These are phyloP conservation scores for Eurypyga helias DNA, from an alignment of 2,113 vertebrate genomes.

Conservation along the genomic window DNA sequence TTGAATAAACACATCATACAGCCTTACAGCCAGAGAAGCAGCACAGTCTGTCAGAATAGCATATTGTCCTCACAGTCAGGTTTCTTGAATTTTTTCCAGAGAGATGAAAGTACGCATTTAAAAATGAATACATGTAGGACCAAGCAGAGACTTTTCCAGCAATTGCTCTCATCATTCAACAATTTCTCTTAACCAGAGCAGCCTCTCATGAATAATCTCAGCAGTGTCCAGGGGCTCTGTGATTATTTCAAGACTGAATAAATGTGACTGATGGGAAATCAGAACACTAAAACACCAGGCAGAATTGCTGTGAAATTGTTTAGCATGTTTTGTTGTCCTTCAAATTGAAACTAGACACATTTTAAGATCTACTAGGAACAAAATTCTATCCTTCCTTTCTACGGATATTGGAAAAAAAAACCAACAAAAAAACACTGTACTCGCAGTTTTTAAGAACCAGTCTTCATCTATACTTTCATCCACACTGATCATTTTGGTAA, in stretches of 20 bases:
- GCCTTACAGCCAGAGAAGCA: not conserved
- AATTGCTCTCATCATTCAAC: conserved; percentile 5
- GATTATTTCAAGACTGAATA: conserved; percentile 11
- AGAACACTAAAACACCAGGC: not conserved
- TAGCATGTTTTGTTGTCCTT: conserved; percentile 1
- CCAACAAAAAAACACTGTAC: not conserved
- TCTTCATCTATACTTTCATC: not conserved
- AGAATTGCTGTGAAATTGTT: conserved; percentile 25
- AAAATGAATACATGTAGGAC: not conserved
- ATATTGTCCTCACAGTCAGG: not conserved
- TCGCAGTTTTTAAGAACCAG: not conserved
- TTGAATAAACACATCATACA: not conserved
- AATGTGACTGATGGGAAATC: conserved; percentile 36
- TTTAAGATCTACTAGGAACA: not conserved
- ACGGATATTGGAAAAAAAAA: not conserved
- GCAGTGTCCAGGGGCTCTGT: not conserved
- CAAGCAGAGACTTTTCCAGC: not conserved
- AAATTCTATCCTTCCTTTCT: not conserved
- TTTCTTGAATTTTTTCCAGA: not conserved
- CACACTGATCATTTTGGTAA: not conserved
- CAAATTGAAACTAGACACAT: conserved; percentile 8
- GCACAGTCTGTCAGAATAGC: not conserved
- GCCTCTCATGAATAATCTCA: conserved; percentile 30
- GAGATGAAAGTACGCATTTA: not conserved
- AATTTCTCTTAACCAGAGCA: conserved; percentile 21